Evolutionary conservation across 1,140 invertebrate species (phyloP).

Genomic region (Cotesia typhae): DNA sequence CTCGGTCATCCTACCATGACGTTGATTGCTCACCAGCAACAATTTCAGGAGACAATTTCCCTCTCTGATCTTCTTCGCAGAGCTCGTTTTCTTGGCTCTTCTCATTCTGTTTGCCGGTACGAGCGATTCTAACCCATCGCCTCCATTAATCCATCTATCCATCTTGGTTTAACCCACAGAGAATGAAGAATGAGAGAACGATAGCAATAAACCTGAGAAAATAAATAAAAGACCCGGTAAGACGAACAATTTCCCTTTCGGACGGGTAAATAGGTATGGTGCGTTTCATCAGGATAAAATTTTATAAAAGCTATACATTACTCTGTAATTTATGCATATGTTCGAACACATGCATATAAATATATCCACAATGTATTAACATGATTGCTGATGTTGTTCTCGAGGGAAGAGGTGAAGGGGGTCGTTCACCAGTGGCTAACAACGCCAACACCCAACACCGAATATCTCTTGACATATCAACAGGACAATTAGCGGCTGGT

Average conservation of each 20-base stretch:
- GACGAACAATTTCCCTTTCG: slow-evolving; percentile 31
- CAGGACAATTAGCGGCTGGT: too few relatives aligned
- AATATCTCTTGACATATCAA: too few relatives aligned
- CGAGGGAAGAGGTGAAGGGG: too few relatives aligned
- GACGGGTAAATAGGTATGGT: slow-evolving; percentile 27
- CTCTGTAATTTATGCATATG: slow-evolving; percentile 30
- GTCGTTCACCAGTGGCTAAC: too few relatives aligned
- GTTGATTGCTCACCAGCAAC: slow-evolving; percentile 36
- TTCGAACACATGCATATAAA: not conserved
- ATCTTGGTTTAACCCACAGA: not conserved
- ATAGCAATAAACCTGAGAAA: too few relatives aligned
- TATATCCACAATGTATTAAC: not conserved
- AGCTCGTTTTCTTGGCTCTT: slow-evolving; percentile 21
- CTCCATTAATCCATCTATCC: slow-evolving; percentile 36
- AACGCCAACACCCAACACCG: too few relatives aligned
- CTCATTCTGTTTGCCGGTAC: slow-evolving; percentile 15
- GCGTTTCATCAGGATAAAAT: slow-evolving; percentile 29
- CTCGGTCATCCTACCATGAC: slow-evolving; percentile 11
- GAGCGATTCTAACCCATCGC: not conserved
- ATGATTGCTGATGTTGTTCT: not conserved
- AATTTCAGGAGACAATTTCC: slow-evolving; percentile 40
- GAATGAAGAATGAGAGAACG: not conserved
- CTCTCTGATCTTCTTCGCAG: not conserved
- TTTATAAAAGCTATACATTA: slow-evolving; percentile 11
- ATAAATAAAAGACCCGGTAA: not conserved